Percentiles rank a stretch among this genome's conserved stretches.
These are phyloP conservation scores for Brachionus manjavacas DNA, from an alignment of 1,140 invertebrate species.

Conservation along the genomic window DNA sequence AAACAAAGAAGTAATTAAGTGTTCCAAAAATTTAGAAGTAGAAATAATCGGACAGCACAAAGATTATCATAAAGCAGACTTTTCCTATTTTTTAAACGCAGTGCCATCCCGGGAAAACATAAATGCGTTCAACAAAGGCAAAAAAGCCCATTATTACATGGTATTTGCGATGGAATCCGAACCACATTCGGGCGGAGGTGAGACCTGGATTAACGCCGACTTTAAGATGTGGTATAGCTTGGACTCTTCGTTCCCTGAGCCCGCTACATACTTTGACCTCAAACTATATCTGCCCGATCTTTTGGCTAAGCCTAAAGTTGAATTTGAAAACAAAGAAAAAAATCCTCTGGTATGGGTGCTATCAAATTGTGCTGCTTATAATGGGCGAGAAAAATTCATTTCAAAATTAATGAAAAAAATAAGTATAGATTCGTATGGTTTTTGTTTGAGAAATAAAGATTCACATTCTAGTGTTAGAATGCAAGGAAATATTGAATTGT, in stretches of 20 bases:
- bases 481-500: conserved; percentile 29
- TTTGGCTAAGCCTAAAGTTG: conserved; percentile 3
- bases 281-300: conserved; percentile 1
- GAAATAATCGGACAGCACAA: not conserved
- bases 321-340: conserved; percentile 35
- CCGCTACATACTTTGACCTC: conserved; percentile 36
- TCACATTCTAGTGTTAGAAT: not conserved
- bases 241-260: conserved; percentile 39
- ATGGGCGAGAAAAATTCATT: conserved; percentile 3
- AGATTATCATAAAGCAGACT: not conserved
- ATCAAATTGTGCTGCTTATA: conserved; percentile 17
- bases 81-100: conserved; percentile 30
- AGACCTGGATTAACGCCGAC: conserved; percentile 4
- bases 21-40: not conserved
- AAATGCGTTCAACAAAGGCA: not conserved
- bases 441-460: conserved; percentile 46
- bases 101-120: conserved; percentile 23
- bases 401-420: conserved; percentile 42
- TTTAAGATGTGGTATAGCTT: conserved; percentile 42
- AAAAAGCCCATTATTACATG: conserved; percentile 35
- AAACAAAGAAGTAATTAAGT: conserved; percentile 13
- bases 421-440: conserved; percentile 23
- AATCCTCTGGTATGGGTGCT: conserved; percentile 16
- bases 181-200: not conserved
- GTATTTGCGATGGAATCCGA: conserved; percentile 34